These are phyloP conservation scores for Musca vetustissima DNA, from an alignment of 1,140 invertebrate genomes.

Conservation along the genomic window DNA sequence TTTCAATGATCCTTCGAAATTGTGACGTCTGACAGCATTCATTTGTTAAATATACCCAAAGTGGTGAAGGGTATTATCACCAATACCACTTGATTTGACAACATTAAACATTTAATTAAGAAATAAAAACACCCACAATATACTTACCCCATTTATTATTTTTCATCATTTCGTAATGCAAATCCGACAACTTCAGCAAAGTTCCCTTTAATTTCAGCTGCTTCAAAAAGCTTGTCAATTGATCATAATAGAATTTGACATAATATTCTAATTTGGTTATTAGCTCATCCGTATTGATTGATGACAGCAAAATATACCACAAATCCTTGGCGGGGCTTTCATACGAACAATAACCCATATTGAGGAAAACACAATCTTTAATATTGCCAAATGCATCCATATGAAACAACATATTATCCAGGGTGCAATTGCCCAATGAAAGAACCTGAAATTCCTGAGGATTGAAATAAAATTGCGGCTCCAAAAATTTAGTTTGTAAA, in stretches of 20 bases:
- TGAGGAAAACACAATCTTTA: conserved; percentile 58
- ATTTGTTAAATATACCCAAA: too few species aligned
- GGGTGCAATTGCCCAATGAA: conserved; percentile 66
- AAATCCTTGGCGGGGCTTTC: conserved; percentile 53
- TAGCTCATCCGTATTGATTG: conserved; percentile 27
- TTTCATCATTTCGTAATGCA: conserved; percentile 26
- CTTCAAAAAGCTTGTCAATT: conserved; percentile 32
- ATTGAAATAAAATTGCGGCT: conserved; percentile 33
- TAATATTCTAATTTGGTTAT: conserved; percentile 35
- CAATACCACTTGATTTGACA: too few species aligned
- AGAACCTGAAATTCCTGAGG: conserved; percentile 61
- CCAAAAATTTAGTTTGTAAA: conserved; percentile 16
- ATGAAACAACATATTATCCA: conserved; percentile 67
- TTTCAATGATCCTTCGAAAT: too few species aligned
- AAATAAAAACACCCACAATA: too few species aligned
- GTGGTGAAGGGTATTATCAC: too few species aligned
- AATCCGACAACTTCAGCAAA: conserved; percentile 30
- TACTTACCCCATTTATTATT: conserved; percentile 25
- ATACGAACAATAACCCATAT: conserved; percentile 51
- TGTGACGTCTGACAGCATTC: too few species aligned
- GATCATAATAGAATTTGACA: conserved; percentile 31
- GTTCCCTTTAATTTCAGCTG: conserved; percentile 31
- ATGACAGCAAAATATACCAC: conserved; percentile 32
- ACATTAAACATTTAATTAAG: too few species aligned
- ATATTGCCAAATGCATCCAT: conserved; percentile 36